phyloP scores from a whole-genome alignment of 2,888 invertebrate genomes.

The Cosmopolites sordidus region DNA sequence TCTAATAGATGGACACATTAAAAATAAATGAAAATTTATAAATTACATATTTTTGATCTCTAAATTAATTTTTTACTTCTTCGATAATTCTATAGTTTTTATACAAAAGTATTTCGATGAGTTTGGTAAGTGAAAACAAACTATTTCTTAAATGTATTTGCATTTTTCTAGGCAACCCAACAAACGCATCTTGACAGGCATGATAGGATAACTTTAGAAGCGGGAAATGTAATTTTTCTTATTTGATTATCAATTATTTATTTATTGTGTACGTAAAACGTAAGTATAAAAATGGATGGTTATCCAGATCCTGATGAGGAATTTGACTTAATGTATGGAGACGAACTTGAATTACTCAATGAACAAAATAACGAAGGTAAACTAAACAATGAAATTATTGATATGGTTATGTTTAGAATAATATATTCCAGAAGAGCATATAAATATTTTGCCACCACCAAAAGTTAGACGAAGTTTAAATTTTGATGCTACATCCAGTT shows the following conservation, averaged over 20 bases:
- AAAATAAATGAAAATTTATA: no score
- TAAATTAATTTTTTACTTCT: no score
- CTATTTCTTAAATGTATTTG: no score
- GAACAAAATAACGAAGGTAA: conserved; percentile 47
- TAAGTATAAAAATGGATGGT: conserved; percentile 47
- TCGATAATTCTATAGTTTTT: neutral
- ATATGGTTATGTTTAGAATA: conserved; percentile 7
- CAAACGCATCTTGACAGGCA: no score
- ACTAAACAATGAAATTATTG: conserved; percentile 5
- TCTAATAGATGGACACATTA: no score
- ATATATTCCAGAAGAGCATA: conserved; percentile 29
- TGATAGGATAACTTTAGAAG: no score
- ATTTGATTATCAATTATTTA: no score
- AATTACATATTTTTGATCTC: no score
- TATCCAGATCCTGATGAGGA: conserved; percentile 55
- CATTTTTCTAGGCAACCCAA: no score
- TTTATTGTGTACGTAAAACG: neutral
- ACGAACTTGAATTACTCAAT: conserved; percentile 62
- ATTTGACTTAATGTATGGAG: conserved; percentile 67
- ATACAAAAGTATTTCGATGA: neutral
- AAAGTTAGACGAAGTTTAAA: conserved; percentile 39
- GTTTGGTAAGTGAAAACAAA: no score
- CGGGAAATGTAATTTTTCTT: no score
- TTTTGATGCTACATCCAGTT: conserved; percentile 30
- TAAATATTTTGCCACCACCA: conserved; percentile 20